These are phyloP conservation scores for Pseudochaenichthys georgianus DNA, from an alignment of 2,797 vertebrate genomes.

Conservation along the genomic window DNA sequence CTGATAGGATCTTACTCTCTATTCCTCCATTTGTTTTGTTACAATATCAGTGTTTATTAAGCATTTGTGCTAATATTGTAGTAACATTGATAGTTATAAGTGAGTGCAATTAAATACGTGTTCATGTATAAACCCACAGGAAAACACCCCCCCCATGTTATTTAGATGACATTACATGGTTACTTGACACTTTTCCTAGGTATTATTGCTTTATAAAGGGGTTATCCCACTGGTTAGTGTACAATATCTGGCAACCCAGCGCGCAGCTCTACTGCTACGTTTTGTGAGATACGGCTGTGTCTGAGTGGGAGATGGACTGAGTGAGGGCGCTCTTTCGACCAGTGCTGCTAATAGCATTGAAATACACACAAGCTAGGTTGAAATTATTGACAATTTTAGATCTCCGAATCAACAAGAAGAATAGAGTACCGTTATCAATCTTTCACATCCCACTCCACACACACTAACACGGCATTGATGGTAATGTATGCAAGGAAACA, in stretches of 20 bases:
- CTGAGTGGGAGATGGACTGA: constrained; percentile 89
- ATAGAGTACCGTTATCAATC: constrained; percentile 66
- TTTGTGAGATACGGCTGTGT: constrained; percentile 59
- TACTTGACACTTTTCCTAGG: background rate
- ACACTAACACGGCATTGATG: constrained; percentile 99
- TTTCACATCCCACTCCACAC: constrained; percentile 92
- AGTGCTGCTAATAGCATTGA: constrained; percentile 78
- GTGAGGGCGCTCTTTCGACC: constrained; percentile 86
- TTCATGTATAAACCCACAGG: background rate
- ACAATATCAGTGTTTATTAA: no score
- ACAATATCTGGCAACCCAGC: constrained; percentile 66
- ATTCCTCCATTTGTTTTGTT: background rate
- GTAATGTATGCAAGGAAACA: constrained; percentile 99
- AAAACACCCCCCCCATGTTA: background rate
- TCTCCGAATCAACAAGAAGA: constrained; percentile 75
- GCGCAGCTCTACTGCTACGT: constrained; percentile 45
- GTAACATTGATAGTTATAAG: background rate
- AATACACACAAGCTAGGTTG: constrained; percentile 74
- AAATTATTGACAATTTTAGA: constrained; percentile 78
- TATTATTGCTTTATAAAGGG: background rate
- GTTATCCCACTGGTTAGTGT: background rate
- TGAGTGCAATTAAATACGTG: background rate
- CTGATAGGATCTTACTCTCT: accelerated
- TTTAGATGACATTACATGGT: background rate
- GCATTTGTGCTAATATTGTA: background rate